These are phyloP conservation scores for Drosophila melanogaster DNA, from an alignment of 1,140 invertebrate species.

Conservation along the genomic window DNA sequence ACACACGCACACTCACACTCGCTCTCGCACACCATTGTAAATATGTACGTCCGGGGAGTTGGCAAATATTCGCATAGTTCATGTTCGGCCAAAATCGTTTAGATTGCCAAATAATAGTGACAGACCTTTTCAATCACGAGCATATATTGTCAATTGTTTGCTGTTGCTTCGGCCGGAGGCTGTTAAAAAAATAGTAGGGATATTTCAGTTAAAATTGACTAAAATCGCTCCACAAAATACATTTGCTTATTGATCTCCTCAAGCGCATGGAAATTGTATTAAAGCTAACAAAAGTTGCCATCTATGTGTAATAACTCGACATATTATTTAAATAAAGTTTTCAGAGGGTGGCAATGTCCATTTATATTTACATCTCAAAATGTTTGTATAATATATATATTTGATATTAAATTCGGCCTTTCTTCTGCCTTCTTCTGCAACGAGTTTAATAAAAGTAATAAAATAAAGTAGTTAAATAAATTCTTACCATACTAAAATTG, in stretches of 20 bases:
- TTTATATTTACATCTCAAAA: too few species aligned
- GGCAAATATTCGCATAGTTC: constrained; percentile 66
- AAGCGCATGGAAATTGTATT: too few species aligned
- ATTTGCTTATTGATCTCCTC: not conserved
- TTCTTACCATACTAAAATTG: not conserved
- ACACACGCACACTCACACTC: not conserved
- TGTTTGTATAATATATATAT: not conserved
- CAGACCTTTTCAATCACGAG: constrained; percentile 27
- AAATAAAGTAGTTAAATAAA: too few species aligned
- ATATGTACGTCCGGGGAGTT: constrained; percentile 48
- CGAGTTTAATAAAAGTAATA: too few species aligned
- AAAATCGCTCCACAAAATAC: too few species aligned
- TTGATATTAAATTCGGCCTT: not conserved
- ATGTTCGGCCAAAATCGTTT: constrained; percentile 67
- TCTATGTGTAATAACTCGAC: too few species aligned
- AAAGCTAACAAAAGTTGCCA: not conserved
- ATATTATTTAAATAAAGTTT: not conserved
- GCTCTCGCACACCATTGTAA: constrained; percentile 21
- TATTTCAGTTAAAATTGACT: constrained; percentile 1
- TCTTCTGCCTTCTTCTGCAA: not conserved
- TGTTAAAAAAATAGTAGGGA: not conserved
- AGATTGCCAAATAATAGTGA: constrained; percentile 75
- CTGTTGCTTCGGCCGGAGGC: constrained; percentile 6
- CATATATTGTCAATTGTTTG: constrained; percentile 52
- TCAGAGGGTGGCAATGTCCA: too few species aligned